Evolutionary conservation across 2,113 vertebrate genomes (phyloP), one percentile per base, ranked within the genome.

Genomic region (Empidonax alnorum): DNA sequence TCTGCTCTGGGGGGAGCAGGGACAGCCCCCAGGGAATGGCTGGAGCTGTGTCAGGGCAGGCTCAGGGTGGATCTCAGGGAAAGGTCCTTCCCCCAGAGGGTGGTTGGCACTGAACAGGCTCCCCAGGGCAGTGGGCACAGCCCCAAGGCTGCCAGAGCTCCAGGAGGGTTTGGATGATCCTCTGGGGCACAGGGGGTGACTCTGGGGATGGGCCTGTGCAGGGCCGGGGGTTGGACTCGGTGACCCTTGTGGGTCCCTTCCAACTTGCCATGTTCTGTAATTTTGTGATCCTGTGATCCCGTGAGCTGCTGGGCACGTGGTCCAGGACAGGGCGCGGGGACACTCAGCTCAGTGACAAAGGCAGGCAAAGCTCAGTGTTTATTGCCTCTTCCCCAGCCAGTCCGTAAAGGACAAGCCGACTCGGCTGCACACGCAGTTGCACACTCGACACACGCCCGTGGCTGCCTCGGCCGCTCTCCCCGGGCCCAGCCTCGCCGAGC

Each of bases 251-350:
- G 59, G 8, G 24, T 61, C 35, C 35, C 10, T 28, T 18, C 35
- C 24, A 27, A 12, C 35, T 59, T 15, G 17, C 24, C 16, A 12
- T 2, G 25, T 44, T 44, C 42, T 16, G 42, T 16, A 16, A 42
- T 42, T 42, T 14, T 44, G 23, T 39, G 59, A 21, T 55, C 11
- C 53, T 55, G 30, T 49, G 47, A 49, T 49, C 7, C 47, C 24
- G 47, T 0, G 0, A 77, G 75, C 23, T 82, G 49, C 55, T 6
- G 37, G 35, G 61, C 55, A 47, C 0, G 1, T 1, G 27, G 24
- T 9, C 2, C 68, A 65, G 58, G 52, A 46, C 15, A 33, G 31
- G 21, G n/a, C 0, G 0, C 0, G 1, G 28, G 22, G 21, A 76
- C 66, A 35, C 84, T 59, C 47, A 5, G 71, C 46, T 85, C 3